Evolutionary conservation across 2,888 invertebrate species (phyloP), one percentile per base, ranked within the genome.

Genomic region (Trypoxylon attenuatum): DNA sequence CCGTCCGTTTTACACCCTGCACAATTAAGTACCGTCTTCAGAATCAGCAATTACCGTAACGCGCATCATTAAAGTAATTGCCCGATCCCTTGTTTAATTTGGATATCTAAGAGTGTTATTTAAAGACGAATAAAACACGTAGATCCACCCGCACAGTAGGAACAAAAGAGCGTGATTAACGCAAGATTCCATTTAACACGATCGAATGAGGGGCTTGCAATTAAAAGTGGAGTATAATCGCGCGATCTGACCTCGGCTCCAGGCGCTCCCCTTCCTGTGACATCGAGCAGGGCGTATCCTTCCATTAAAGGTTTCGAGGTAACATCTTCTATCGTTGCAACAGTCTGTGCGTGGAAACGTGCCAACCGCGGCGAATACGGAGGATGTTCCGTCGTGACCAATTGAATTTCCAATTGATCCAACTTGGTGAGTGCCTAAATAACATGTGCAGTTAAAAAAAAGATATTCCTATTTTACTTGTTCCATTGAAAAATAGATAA

Each of bases 321-420:
- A 23, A 92, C 90, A 67, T 92, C 92, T 78, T 91, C 91, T 69
- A 94, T 89, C 71, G 92, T 90, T 68, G 89, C 88, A 23, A 91
- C 88, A 66, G 93, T 90, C 73, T 92, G 91, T 23, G 91, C 88
- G 82, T 93, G 93, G 64, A 93, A 89, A 78, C 91, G 90, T 52
- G 91, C 91, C 65, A 93, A 89, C 81, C 92, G 91, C 1, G 91
- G 87, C n/a, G 92, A 91, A 63, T 91, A 91, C 43, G 89, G 87
- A 25, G 91, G 90, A 81, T 92, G 85, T 77, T 92, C 91, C 43
- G 90, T 89, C 45, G 90, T 91, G 45, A 90, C 91, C 68, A 94
- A 82, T 82, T 94, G 92, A 71, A 92, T 90, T 88, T 94, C 94
- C 22, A 94, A 88, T 83, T 94, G 92, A 81, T 94, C 92, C 74